These are phyloP conservation scores for Etheostoma cragini DNA, from an alignment of 2,113 vertebrate genomes.

Conservation along the genomic window DNA sequence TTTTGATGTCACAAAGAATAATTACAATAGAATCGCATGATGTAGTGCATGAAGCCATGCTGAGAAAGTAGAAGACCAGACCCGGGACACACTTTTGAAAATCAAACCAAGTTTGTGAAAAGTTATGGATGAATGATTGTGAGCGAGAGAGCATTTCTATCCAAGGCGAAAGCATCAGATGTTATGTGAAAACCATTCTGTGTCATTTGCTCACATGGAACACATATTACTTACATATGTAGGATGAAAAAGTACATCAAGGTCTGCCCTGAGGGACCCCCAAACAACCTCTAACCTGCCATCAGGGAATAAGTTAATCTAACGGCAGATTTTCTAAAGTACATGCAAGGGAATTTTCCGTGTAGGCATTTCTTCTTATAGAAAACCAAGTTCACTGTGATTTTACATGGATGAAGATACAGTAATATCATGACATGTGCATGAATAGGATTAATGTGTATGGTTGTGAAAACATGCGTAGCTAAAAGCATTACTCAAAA, in stretches of 20 bases:
- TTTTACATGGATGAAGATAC: constrained; percentile 49
- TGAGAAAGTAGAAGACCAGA: constrained; percentile 48
- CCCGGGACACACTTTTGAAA: constrained; percentile 38
- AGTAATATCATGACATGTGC: constrained; percentile 30
- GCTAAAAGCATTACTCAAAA: constrained; percentile 1
- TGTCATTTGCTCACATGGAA: constrained; percentile 81
- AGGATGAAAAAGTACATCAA: constrained; percentile 79
- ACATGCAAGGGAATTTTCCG: constrained; percentile 76
- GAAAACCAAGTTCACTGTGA: constrained; percentile 48
- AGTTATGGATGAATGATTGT: constrained; percentile 63
- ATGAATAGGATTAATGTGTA: constrained; percentile 14
- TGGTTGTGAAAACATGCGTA: constrained; percentile 14
- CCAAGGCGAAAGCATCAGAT: constrained; percentile 66
- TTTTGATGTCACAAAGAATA: constrained; percentile 62
- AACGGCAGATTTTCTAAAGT: constrained; percentile 81
- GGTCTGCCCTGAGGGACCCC: constrained; percentile 68
- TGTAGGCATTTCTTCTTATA: constrained; percentile 66
- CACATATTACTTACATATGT: constrained; percentile 83
- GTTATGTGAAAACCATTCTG: constrained; percentile 80
- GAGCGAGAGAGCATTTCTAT: constrained; percentile 66
- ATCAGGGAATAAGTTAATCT: constrained; percentile 76
- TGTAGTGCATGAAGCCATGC: constrained; percentile 51
- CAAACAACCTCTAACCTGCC: constrained; percentile 78
- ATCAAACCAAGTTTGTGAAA: constrained; percentile 58
- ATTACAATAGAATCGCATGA: constrained; percentile 54